Conservation (phyloP, 2,113 vertebrate species). For the Channa maculata region DNA sequence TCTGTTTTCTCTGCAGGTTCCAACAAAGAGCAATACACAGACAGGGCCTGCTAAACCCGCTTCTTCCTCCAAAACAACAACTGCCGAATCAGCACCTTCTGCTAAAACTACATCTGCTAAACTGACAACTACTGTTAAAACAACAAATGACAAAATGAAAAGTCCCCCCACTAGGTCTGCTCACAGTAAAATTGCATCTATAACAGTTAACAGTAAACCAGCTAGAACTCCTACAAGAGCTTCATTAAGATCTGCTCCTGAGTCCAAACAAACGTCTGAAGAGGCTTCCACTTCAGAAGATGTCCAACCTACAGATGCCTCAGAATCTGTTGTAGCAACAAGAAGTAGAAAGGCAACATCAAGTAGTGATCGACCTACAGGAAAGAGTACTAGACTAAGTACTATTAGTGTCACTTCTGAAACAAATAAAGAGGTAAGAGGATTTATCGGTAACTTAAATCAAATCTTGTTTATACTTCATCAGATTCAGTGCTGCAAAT, state of each 20-base stretch:
- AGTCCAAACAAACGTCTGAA: constrained; percentile 2
- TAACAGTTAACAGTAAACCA: background rate
- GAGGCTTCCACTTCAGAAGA: background rate
- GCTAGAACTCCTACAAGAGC: background rate
- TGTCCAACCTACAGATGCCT: fast-evolving
- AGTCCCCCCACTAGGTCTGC: background rate
- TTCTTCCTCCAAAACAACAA: background rate
- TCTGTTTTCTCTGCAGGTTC: constrained; percentile 15
- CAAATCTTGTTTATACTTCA: no score
- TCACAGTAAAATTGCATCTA: background rate
- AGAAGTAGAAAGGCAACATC: background rate
- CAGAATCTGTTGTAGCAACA: fast-evolving
- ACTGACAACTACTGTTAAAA: background rate
- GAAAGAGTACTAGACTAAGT: fast-evolving
- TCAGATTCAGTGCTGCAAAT: no score
- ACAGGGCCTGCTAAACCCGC: background rate
- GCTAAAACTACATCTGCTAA: background rate
- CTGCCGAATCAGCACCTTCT: background rate
- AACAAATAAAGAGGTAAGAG: background rate
- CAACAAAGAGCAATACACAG: constrained; percentile 10
- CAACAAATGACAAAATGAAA: background rate
- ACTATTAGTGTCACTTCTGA: fast-evolving
- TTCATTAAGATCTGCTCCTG: constrained; percentile 4
- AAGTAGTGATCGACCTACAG: background rate
- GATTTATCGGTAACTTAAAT: background rate